Conservation (phyloP, 2,888 invertebrate genomes). For the Pseudococcus longispinus region DNA sequence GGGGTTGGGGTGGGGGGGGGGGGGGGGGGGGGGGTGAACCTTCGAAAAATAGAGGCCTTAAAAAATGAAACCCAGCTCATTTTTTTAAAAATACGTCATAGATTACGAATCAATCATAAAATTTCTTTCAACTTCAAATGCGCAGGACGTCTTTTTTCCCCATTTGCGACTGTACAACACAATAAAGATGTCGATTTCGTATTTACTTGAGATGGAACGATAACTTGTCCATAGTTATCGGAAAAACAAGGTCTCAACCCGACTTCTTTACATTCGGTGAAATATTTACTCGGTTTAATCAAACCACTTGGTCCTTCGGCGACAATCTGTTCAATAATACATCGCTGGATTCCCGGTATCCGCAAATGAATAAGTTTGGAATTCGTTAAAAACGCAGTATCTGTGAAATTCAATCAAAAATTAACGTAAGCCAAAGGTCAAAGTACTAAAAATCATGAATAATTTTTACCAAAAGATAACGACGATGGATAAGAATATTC, state of each 20-base stretch:
- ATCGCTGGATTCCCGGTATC: conserved; percentile 71
- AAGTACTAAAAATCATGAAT: background rate
- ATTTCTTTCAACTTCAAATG: background rate
- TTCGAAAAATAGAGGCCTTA: no score
- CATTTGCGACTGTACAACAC: no score
- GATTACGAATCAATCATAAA: background rate
- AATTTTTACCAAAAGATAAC: conserved; percentile 74
- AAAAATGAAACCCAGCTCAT: no score
- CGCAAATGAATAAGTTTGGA: conserved; percentile 66
- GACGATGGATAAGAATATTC: conserved; percentile 77
- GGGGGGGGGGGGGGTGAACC: no score
- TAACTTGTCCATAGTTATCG: conserved; percentile 61
- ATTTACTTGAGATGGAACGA: conserved; percentile 1
- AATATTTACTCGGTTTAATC: conserved; percentile 69
- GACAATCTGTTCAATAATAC: conserved; percentile 69
- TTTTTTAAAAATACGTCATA: no score
- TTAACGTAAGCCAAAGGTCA: background rate
- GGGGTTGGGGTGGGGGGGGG: no score
- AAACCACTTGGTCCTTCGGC: conserved; percentile 70
- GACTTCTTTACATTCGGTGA: conserved; percentile 67
- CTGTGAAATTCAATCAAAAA: conserved; percentile 61
- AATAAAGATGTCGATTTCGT: no score
- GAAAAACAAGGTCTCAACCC: conserved; percentile 70
- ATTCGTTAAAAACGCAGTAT: conserved; percentile 68
- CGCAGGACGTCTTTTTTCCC: no score